These are phyloP conservation scores for Sinohyriopsis cumingii DNA, from an alignment of 2,888 invertebrate genomes.

Conservation along the genomic window DNA sequence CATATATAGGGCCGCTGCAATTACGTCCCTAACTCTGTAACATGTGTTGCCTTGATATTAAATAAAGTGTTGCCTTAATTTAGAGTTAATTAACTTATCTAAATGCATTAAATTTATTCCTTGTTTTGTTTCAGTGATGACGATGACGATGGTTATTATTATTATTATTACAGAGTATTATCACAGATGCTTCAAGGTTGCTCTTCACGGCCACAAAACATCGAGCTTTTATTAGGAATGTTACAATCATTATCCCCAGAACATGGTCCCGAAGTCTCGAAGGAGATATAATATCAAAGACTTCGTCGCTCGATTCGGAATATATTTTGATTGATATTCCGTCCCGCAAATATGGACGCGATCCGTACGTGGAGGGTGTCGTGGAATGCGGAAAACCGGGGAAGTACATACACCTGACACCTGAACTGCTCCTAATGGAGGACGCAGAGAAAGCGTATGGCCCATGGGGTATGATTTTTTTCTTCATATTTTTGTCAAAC, in stretches of 20 bases:
- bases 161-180: conserved; percentile 72
- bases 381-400: conserved; percentile 48
- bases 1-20: too few relatives aligned
- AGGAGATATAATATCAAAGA: conserved; percentile 2
- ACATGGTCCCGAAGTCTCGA: conserved; percentile 75
- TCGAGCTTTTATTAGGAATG: conserved; percentile 73
- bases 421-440: conserved; percentile 36
- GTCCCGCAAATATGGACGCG: conserved; percentile 59
- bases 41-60: too few relatives aligned
- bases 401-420: conserved; percentile 50
- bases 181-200: conserved; percentile 76
- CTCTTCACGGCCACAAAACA: conserved; percentile 77
- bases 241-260: conserved; percentile 77
- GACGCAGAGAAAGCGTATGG: too few relatives aligned
- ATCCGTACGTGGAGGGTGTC: conserved; percentile 46
- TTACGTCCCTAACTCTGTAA: too few relatives aligned
- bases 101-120: too few relatives aligned
- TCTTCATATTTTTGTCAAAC: too few relatives aligned
- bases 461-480: too few relatives aligned
- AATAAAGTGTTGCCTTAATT: too few relatives aligned
- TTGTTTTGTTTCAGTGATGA: too few relatives aligned
- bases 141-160: too few relatives aligned
- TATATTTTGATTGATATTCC: conserved; percentile 75
- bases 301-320: conserved; percentile 61
- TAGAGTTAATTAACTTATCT: too few relatives aligned